phyloP scores from a whole-genome alignment of 2,113 vertebrate genomes.

The Pithys albifrons region DNA sequence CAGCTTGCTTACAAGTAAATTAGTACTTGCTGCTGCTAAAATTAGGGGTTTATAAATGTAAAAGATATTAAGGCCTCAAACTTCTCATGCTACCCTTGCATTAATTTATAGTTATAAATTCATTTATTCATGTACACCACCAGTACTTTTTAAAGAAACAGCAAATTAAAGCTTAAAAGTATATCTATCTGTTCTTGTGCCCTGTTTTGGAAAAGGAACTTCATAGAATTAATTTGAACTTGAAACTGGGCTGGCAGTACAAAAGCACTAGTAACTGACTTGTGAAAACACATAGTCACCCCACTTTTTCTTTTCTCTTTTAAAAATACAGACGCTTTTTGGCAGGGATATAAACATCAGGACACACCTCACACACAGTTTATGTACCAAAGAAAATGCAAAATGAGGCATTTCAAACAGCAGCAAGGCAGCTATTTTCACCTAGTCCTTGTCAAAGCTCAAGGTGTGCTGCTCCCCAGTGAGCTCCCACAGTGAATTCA shows the following conservation, averaged over 20 bases:
- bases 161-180: background rate
- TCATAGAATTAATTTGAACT: background rate
- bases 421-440: background rate
- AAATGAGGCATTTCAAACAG: background rate
- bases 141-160: background rate
- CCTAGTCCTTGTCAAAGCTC: background rate
- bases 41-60: background rate
- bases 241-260: background rate
- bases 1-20: background rate
- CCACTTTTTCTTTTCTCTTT: background rate
- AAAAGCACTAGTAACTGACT: background rate
- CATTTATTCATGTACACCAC: background rate
- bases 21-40: background rate
- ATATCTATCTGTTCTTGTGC: background rate
- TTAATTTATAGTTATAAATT: background rate
- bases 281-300: background rate
- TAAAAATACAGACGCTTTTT: background rate
- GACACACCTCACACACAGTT: background rate
- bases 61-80: background rate
- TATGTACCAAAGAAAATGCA: background rate
- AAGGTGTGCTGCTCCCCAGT: accelerated
- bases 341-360: background rate
- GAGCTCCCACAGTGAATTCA: accelerated
- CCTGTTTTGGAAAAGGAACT: background rate
- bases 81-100: background rate